Conservation (phyloP, 2,113 vertebrate genomes). For the Herpetotheres cachinnans region DNA sequence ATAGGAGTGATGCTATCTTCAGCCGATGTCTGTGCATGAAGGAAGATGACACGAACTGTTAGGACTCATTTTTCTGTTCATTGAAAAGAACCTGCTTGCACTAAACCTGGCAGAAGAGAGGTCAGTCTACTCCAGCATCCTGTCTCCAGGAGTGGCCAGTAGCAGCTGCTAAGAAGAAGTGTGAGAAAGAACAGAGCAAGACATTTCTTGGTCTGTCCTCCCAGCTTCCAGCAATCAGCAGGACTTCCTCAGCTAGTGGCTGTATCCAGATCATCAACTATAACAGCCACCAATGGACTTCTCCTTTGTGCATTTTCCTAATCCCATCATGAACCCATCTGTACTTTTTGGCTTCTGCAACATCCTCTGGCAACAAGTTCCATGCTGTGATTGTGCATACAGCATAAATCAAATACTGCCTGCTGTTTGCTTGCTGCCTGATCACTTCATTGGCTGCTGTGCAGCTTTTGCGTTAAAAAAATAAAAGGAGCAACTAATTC, state of each 20-base stretch:
- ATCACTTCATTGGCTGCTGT: background rate
- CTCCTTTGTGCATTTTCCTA: slow-evolving; percentile 28
- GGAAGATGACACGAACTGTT: background rate
- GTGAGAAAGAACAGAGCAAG: background rate
- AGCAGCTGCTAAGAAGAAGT: background rate
- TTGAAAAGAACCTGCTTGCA: background rate
- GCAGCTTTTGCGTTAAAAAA: background rate
- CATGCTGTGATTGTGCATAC: background rate
- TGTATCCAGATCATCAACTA: slow-evolving; percentile 30
- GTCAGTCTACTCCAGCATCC: background rate
- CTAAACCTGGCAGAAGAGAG: background rate
- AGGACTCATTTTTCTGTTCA: background rate
- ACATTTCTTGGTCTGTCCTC: background rate
- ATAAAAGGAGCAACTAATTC: background rate
- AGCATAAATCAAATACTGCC: slow-evolving; percentile 24
- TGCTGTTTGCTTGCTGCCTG: slow-evolving; percentile 26
- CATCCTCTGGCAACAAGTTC: slow-evolving; percentile 22
- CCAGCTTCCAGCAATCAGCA: background rate
- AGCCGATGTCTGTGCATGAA: background rate
- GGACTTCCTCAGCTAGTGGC: background rate
- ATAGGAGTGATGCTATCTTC: background rate
- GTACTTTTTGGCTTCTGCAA: slow-evolving; percentile 43
- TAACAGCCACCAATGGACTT: slow-evolving; percentile 16
- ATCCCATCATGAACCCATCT: slow-evolving; percentile 56
- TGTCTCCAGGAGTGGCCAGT: background rate